Evolutionary conservation across 2,888 invertebrate genomes (phyloP), one percentile per base, ranked within the genome.

Genomic region (Macaria notata): DNA sequence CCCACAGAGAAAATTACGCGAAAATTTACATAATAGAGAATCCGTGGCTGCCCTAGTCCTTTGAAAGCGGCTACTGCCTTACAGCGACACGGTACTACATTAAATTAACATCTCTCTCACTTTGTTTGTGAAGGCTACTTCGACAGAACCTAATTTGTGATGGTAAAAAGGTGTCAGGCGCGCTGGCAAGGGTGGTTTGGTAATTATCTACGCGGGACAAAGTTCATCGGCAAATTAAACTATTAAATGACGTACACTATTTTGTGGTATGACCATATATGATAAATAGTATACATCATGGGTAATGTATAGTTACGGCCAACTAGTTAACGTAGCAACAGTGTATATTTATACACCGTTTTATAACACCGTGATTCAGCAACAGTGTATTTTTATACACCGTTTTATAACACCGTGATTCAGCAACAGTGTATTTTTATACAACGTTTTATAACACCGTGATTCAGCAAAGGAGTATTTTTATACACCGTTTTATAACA

Each of bases 21-120:
- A 76, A 84, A 89, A 90, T 90, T 90, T 90, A 86, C 90, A 90
- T 90, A 89, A 90, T 88, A 88, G 88, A 88, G 86, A 89, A 87
- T 86, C 88, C 85, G 88, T 88, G 88, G 87, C 84, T 76, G 76
- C 81, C 82, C 81, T 80, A 75, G 84, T 86, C 88, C 88, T 89
- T 89, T 88, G 88, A 88, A 86, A 86, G 81, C 81, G 78, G 76
- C 81, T 71, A 75, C 79, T 78, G 69, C 66, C 78, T 78, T 83
- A 84, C 77, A 84, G 81, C 85, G 88, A 87, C 88, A 83, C 83
- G 78, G 77, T 75, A 81, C 81, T 76, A 86, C 86, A 89, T 88
- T 86, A 86, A 88, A 89, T 89, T 88, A 89, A 87, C 88, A 88
- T 88, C 85, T 82, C 83, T 76, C 79, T 78, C 82, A 84, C 86